Percentiles rank a stretch among this genome's conserved stretches.
Evolutionary conservation across 2,797 vertebrate species (phyloP).

Genomic region (Sternotherus odoratus): DNA sequence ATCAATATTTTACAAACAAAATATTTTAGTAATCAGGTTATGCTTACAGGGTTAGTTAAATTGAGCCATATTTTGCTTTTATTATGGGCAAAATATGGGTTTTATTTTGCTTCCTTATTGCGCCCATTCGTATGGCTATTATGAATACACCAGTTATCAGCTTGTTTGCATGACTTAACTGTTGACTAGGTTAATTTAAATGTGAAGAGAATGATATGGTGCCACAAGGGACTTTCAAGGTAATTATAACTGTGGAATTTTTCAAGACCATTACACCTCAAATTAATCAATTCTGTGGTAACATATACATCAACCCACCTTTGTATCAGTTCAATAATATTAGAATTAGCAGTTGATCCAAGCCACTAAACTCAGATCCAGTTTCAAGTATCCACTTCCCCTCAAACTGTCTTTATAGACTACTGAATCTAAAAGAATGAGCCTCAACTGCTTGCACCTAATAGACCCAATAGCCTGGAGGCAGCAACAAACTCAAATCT

Average conservation of each 20-base stretch:
- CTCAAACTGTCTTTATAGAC: background rate
- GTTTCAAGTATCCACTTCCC: background rate
- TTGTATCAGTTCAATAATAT: background rate
- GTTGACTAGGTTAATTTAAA: background rate
- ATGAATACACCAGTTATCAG: background rate
- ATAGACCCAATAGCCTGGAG: background rate
- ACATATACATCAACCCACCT: background rate
- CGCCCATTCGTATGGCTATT: background rate
- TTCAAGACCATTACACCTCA: background rate
- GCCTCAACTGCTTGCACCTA: rapidly evolving
- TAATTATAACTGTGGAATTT: background rate
- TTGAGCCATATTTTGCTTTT: background rate
- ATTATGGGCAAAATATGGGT: background rate
- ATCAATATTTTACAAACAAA: background rate
- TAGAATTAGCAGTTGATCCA: background rate
- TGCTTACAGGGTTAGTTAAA: background rate
- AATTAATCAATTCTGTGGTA: background rate
- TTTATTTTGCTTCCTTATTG: constrained; percentile 3
- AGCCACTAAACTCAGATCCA: background rate
- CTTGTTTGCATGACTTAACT: background rate
- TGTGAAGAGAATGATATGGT: background rate
- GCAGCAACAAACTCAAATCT: background rate
- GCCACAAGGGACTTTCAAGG: background rate
- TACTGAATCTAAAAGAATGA: background rate
- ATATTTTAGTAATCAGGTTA: background rate